A percentile compares a stretch with the other conserved stretches of the same genome.
phyloP scores from a whole-genome alignment of 2,888 invertebrate genomes.

The Synanthedon myopaeformis region DNA sequence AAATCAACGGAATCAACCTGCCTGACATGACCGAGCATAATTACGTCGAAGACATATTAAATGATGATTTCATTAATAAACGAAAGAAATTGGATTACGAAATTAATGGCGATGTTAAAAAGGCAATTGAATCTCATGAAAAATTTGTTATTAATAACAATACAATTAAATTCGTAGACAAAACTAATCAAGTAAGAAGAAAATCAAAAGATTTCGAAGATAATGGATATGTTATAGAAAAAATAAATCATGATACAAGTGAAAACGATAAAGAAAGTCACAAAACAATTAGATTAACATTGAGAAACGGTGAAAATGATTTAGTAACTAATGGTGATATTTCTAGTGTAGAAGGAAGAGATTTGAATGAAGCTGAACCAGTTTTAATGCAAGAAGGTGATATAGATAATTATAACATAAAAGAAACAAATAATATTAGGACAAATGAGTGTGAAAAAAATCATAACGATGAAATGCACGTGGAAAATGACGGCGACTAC shows the following conservation, averaged over 20 bases:
- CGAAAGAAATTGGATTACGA: slow-evolving; percentile 30
- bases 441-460: slow-evolving; percentile 13
- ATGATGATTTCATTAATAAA: slow-evolving; percentile 36
- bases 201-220: slow-evolving; percentile 25
- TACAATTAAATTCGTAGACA: slow-evolving; percentile 21
- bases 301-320: slow-evolving; percentile 28
- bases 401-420: slow-evolving; percentile 26
- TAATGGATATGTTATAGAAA: slow-evolving; percentile 18
- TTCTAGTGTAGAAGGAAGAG: background rate
- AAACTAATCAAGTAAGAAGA: slow-evolving; percentile 24
- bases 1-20: slow-evolving; percentile 46
- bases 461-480: slow-evolving; percentile 18
- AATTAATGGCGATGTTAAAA: slow-evolving; percentile 16
- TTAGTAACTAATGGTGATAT: slow-evolving; percentile 3
- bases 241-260: slow-evolving; percentile 33
- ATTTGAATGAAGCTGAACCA: slow-evolving; percentile 10
- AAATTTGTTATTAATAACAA: slow-evolving; percentile 26
- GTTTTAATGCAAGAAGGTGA: slow-evolving; percentile 18
- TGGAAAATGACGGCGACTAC: slow-evolving; percentile 21
- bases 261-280: slow-evolving; percentile 41
- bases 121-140: background rate
- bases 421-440: slow-evolving; percentile 20
- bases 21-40: slow-evolving; percentile 43
- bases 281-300: slow-evolving; percentile 42
- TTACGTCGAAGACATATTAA: slow-evolving; percentile 47